These are phyloP conservation scores for Papilio helenus DNA, from an alignment of 1,140 invertebrate species.

Conservation along the genomic window DNA sequence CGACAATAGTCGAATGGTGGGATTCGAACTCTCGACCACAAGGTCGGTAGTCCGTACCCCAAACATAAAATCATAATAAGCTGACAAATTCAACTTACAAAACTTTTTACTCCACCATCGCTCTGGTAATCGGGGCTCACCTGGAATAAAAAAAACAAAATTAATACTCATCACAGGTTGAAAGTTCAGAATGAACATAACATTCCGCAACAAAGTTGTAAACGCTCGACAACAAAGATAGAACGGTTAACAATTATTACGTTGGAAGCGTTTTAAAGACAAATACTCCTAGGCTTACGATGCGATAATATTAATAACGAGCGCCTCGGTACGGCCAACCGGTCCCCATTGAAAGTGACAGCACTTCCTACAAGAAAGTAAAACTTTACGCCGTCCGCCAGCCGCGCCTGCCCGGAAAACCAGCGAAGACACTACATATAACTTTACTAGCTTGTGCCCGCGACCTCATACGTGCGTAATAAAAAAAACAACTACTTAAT, in stretches of 20 bases:
- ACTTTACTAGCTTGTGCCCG: constrained; percentile 38
- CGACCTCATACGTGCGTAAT: no score
- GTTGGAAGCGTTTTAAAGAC: constrained; percentile 31
- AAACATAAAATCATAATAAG: constrained; percentile 22
- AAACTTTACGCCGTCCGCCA: constrained; percentile 62
- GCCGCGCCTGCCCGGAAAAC: constrained; percentile 60
- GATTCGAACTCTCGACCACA: no score
- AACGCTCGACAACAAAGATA: not conserved
- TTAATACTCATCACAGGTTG: not conserved
- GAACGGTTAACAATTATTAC: constrained; percentile 9
- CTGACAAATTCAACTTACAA: constrained; percentile 57
- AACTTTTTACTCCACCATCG: constrained; percentile 53
- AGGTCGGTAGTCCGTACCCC: no score
- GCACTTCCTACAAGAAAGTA: constrained; percentile 82
- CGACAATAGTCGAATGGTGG: no score
- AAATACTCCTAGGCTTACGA: constrained; percentile 44
- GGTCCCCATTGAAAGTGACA: constrained; percentile 80
- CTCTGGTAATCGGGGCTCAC: constrained; percentile 60
- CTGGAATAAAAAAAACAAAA: constrained; percentile 58
- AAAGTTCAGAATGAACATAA: no score
- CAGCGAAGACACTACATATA: constrained; percentile 44
- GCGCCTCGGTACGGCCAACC: constrained; percentile 61
- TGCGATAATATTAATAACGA: constrained; percentile 58
- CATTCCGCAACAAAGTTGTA: constrained; percentile 22
- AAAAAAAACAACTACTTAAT: no score